Conservation (phyloP, 2,888 invertebrate genomes). For the Drosophila emarginata region DNA sequence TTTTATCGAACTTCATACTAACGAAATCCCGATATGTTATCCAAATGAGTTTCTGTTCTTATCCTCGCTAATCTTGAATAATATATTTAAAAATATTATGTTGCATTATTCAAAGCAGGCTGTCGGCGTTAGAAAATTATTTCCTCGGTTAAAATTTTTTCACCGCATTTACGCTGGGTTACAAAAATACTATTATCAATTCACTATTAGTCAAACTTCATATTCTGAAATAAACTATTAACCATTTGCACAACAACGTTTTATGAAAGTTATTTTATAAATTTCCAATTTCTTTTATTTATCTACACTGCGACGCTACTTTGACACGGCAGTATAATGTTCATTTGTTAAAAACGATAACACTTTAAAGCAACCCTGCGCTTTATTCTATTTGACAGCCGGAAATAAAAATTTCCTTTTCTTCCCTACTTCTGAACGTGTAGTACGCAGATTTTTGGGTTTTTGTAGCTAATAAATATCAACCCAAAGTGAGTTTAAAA, state of each 20-base stretch:
- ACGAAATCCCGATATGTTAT: not conserved
- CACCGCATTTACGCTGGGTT: too few relatives aligned
- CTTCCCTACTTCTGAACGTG: conserved; percentile 55
- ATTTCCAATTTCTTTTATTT: too few relatives aligned
- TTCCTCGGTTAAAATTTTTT: too few relatives aligned
- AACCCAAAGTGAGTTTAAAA: conserved; percentile 9
- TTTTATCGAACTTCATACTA: not conserved
- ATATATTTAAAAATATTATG: too few relatives aligned
- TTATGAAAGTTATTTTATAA: too few relatives aligned
- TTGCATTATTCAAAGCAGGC: too few relatives aligned
- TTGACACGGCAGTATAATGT: not conserved
- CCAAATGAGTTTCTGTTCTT: not conserved
- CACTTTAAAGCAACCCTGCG: not conserved
- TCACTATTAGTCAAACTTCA: too few relatives aligned
- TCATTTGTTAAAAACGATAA: conserved; percentile 3
- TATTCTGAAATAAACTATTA: too few relatives aligned
- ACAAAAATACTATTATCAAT: too few relatives aligned
- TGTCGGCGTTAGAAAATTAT: too few relatives aligned
- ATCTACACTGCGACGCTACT: not conserved
- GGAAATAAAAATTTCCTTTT: conserved; percentile 71
- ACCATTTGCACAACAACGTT: too few relatives aligned
- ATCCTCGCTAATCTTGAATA: too few relatives aligned
- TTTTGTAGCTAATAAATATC: not conserved
- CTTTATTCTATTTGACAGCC: conserved; percentile 48
- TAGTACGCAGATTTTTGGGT: conserved; percentile 1